Evolutionary conservation across 2,888 invertebrate species (phyloP).

Genomic region (Alentia gelatinosa): DNA sequence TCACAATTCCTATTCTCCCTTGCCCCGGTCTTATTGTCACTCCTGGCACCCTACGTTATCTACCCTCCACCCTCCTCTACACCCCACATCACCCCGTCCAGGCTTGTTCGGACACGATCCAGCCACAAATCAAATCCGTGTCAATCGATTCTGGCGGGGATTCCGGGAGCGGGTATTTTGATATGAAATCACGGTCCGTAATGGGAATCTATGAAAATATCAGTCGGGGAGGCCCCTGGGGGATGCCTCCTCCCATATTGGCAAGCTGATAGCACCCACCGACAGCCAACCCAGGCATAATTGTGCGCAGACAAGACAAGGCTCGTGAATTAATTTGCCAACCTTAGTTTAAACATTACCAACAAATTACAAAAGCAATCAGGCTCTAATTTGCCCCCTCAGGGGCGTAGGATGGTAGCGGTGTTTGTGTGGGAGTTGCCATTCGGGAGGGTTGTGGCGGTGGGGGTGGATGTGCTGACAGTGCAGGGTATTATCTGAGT

Average conservation of each 20-base stretch:
- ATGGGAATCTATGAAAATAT: constrained; percentile 47
- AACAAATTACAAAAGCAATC: constrained; percentile 52
- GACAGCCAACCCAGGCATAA: neutral
- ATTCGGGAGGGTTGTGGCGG: neutral
- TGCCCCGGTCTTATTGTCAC: neutral
- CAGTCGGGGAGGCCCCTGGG: neutral
- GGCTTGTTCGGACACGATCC: neutral
- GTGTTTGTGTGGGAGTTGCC: neutral
- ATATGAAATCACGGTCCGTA: neutral
- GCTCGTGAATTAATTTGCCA: constrained; percentile 35
- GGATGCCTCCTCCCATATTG: neutral
- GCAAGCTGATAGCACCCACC: constrained; percentile 8
- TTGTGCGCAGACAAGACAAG: neutral
- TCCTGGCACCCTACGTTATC: neutral
- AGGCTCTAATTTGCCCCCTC: constrained; percentile 14
- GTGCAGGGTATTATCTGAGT: neutral
- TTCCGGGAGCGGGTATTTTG: neutral
- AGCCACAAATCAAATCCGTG: neutral
- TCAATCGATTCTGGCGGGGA: neutral
- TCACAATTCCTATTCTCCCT: neutral
- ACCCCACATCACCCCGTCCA: neutral
- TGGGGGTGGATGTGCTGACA: neutral
- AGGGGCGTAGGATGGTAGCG: neutral
- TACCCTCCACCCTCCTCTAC: neutral
- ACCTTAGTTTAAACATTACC: constrained; percentile 23